Conservation (phyloP, 2,113 vertebrate genomes). For the Callocephalon fimbriatum region DNA sequence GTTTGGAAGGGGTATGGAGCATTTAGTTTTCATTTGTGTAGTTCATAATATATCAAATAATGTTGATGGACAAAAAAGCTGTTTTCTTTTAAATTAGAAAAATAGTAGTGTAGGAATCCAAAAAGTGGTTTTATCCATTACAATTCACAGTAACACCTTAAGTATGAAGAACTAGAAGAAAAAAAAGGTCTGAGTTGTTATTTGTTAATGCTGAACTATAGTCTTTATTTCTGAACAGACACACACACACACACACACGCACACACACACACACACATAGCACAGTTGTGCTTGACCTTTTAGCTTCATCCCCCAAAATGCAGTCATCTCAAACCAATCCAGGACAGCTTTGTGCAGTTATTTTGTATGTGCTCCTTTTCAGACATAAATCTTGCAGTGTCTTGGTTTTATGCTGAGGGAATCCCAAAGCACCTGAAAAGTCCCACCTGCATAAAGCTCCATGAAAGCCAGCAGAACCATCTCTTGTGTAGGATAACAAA, state of each 20-base stretch:
- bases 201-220: neutral
- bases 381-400: neutral
- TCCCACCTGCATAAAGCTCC: neutral
- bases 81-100: neutral
- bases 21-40: neutral
- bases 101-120: neutral
- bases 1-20: neutral
- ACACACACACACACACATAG: rapidly evolving
- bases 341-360: neutral
- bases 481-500: neutral
- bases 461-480: neutral
- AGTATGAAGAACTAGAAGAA: neutral
- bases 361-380: neutral
- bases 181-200: neutral
- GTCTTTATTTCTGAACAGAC: neutral
- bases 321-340: neutral
- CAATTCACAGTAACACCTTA: neutral
- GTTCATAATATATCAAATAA: neutral
- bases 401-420: neutral
- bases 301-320: neutral
- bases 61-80: neutral
- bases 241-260: rapidly evolving
- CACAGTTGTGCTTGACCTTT: neutral
- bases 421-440: neutral
- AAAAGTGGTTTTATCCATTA: neutral